Conservation (phyloP, 2,113 vertebrate genomes). For the Chionis minor region DNA sequence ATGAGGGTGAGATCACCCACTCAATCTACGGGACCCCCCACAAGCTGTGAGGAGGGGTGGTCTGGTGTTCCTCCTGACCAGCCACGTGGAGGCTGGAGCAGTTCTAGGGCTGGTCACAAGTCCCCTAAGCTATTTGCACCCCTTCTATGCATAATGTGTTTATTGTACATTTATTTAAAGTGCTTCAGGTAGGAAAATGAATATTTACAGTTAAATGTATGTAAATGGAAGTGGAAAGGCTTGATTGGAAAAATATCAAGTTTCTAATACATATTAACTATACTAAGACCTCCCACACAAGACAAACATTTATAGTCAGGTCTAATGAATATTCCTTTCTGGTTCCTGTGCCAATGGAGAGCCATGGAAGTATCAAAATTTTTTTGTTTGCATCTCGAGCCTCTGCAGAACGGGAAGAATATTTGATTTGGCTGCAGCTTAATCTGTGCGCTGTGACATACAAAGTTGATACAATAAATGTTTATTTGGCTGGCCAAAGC, state of each 20-base stretch:
- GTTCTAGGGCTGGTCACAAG: not conserved
- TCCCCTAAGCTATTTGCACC: not conserved
- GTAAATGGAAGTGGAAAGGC: constrained; percentile 68
- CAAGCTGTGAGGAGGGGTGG: not conserved
- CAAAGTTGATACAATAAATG: not conserved
- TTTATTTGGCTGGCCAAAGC: not conserved
- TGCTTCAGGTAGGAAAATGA: constrained; percentile 50
- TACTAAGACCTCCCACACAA: constrained; percentile 68
- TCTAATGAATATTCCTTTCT: constrained; percentile 44
- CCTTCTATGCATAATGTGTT: not conserved
- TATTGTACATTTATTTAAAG: constrained; percentile 27
- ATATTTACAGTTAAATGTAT: constrained; percentile 67
- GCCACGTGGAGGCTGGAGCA: not conserved
- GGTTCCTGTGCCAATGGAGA: constrained; percentile 39
- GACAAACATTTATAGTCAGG: constrained; percentile 52
- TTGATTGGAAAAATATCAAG: constrained; percentile 69
- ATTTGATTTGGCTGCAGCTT: not conserved
- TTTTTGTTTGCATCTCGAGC: not conserved
- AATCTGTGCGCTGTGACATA: not conserved
- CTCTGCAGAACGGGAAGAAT: not conserved
- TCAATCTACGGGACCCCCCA: not conserved
- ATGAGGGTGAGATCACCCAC: not conserved
- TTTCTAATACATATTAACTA: constrained; percentile 68
- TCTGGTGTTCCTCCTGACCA: not conserved
- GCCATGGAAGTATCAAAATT: not conserved